A percentile compares a stretch with the other conserved stretches of the same genome.
phyloP scores from a whole-genome alignment of 2,113 vertebrate species.

The Mus spicilegus region DNA sequence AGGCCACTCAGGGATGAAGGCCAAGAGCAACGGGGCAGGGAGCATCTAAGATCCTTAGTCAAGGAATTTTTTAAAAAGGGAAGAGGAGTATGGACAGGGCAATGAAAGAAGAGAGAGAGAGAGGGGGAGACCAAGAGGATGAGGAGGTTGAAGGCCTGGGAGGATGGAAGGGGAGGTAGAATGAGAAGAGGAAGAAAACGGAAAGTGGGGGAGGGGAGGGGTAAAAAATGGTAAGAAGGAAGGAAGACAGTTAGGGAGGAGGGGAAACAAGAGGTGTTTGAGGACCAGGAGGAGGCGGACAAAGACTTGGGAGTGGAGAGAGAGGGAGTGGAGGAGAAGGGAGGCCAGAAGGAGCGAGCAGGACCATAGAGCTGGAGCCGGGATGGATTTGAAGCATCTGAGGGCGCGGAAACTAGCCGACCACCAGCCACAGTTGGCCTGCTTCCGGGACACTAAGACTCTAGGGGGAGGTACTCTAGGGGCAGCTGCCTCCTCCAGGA shows the following conservation, averaged over 20 bases:
- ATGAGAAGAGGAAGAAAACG: background rate
- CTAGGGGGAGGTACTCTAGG: background rate
- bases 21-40: background rate
- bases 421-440: background rate
- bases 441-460: background rate
- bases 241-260: background rate
- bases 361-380: background rate
- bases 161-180: background rate
- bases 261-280: background rate
- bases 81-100: background rate
- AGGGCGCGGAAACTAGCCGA: background rate
- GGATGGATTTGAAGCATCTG: background rate
- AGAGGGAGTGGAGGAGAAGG: no score
- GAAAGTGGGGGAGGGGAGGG: no score
- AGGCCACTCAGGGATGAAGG: background rate
- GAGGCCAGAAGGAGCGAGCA: no score
- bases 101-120: background rate
- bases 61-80: background rate
- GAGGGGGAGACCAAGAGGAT: background rate
- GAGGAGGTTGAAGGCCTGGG: background rate
- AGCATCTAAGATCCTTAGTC: background rate
- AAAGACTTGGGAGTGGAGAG: background rate
- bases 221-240: no score
- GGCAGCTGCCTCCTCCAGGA: background rate
- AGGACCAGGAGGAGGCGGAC: background rate